These are phyloP conservation scores for Chesias legatella DNA, from an alignment of 2,888 invertebrate genomes.

Conservation along the genomic window DNA sequence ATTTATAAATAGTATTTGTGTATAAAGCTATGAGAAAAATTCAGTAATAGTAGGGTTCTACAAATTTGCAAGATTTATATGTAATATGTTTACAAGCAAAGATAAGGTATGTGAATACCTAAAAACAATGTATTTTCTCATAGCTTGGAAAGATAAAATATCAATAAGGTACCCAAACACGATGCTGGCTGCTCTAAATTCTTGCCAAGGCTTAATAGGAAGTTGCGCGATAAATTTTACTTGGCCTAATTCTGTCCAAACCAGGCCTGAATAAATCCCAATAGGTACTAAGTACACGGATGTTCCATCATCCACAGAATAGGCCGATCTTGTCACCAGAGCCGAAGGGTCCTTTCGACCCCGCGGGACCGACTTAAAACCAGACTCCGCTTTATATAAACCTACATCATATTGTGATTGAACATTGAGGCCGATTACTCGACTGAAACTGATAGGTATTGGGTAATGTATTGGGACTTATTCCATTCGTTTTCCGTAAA, in stretches of 20 bases:
- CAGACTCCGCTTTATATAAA: constrained; percentile 64
- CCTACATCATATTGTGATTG: constrained; percentile 67
- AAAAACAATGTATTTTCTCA: too few species aligned
- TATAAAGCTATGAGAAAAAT: too few species aligned
- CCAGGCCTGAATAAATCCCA: constrained; percentile 50
- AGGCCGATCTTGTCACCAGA: constrained; percentile 51
- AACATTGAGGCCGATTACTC: constrained; percentile 64
- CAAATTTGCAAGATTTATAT: too few species aligned
- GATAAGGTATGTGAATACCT: too few species aligned
- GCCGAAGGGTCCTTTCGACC: constrained; percentile 58
- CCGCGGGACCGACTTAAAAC: constrained; percentile 58
- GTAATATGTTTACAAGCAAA: too few species aligned
- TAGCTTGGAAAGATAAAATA: too few species aligned
- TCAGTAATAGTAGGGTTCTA: too few species aligned
- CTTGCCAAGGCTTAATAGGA: constrained; percentile 6
- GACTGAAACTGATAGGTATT: constrained; percentile 66
- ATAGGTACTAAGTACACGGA: constrained; percentile 53
- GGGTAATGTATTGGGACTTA: constrained; percentile 49
- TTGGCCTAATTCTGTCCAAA: constrained; percentile 54
- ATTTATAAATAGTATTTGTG: too few species aligned
- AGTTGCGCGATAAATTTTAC: constrained; percentile 43
- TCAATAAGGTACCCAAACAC: too few species aligned
- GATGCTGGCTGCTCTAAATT: too few species aligned
- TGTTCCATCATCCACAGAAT: constrained; percentile 69
- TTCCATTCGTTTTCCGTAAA: constrained; percentile 31